A percentile compares a stretch with the other conserved stretches of the same genome.
These are phyloP conservation scores for Chironomus riparius DNA, from an alignment of 2,888 invertebrate genomes.

Conservation along the genomic window DNA sequence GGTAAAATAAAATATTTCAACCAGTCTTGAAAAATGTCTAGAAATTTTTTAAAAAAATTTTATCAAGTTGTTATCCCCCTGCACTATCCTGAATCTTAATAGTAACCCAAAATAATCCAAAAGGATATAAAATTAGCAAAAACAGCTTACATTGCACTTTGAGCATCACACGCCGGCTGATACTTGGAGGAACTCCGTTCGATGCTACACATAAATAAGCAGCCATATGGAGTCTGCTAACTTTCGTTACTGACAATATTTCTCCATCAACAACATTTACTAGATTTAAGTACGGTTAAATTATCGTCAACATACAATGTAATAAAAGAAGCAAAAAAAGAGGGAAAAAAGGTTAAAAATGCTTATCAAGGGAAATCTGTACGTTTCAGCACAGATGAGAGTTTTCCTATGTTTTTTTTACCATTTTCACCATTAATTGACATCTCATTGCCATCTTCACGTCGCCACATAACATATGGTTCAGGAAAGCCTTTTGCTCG, in stretches of 20 bases:
- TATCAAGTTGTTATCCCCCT: no score
- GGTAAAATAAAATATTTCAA: no score
- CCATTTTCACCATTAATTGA: slow-evolving; percentile 83
- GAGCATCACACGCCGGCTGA: slow-evolving; percentile 60
- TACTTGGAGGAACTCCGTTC: slow-evolving; percentile 49
- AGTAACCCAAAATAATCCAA: no score
- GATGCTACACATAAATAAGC: slow-evolving; percentile 88
- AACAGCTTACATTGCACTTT: slow-evolving; percentile 71
- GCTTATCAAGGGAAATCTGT: slow-evolving; percentile 18
- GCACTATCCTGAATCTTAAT: no score
- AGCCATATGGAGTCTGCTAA: slow-evolving; percentile 86
- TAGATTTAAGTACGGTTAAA: slow-evolving; percentile 41
- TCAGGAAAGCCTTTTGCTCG: slow-evolving; percentile 83
- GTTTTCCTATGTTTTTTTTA: slow-evolving; percentile 36
- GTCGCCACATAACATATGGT: slow-evolving; percentile 58
- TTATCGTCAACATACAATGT: neutral
- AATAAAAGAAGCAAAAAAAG: neutral
- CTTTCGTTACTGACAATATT: slow-evolving; percentile 73
- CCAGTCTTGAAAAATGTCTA: no score
- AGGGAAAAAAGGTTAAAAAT: neutral
- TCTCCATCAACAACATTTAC: slow-evolving; percentile 85
- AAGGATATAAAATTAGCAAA: no score
- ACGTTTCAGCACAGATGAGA: neutral
- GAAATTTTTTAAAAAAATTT: no score
- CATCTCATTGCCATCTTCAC: slow-evolving; percentile 82